phyloP scores from a whole-genome alignment of 2,113 vertebrate species.

The Andinoacara biseriatus region DNA sequence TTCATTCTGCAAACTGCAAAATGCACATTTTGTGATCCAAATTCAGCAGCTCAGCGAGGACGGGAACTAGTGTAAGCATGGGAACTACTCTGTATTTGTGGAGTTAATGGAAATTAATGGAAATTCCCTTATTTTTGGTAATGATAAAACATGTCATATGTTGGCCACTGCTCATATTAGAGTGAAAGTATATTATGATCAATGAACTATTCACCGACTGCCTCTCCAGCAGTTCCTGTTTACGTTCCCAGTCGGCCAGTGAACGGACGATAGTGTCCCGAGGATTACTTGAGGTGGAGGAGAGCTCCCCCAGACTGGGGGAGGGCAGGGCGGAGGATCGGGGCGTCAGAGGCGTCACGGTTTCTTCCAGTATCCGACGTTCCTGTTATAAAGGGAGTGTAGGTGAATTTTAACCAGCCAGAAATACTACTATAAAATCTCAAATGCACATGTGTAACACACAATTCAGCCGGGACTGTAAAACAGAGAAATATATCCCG shows the following conservation, averaged over 20 bases:
- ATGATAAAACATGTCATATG: neutral
- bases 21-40: neutral
- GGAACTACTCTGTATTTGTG: neutral
- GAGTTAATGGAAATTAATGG: neutral
- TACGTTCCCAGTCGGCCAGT: constrained; percentile 76
- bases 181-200: neutral
- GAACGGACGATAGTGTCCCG: constrained; percentile 72
- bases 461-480: neutral
- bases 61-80: neutral
- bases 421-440: neutral
- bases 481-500: neutral
- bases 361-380: constrained; percentile 94
- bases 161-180: neutral
- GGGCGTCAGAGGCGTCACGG: constrained; percentile 86
- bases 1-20: neutral
- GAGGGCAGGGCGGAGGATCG: constrained; percentile 74
- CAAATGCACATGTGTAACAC: neutral
- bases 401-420: neutral
- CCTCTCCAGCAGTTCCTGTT: constrained; percentile 74
- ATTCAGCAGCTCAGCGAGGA: neutral
- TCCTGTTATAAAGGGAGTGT: constrained; percentile 78
- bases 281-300: constrained; percentile 47
- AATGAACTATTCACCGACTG: constrained; percentile 68
- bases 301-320: constrained; percentile 79
- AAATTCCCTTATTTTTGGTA: neutral